Base-by-base conservation (phyloP, 1,140 invertebrate species). In the Saccostrea glomerata region DNA sequence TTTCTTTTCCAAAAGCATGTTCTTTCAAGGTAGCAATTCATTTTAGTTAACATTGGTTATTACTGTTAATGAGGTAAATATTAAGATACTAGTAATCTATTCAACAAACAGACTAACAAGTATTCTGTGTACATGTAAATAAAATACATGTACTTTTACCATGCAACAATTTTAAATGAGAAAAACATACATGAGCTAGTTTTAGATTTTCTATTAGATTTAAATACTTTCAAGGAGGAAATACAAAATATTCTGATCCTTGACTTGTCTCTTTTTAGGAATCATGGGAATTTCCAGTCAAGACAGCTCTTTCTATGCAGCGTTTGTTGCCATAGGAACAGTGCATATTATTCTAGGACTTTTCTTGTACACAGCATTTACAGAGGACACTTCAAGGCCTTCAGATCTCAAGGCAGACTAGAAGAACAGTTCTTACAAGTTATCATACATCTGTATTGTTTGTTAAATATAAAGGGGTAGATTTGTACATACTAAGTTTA, bases 331-430 rank as follows among this genome's bases (percentile, higher is more conserved):
- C 77, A 97, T 98, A 54, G 91, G 97, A 85, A 96, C 96, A 54
- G 97, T 98, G 0, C 97, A 98, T 94, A 91, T 97, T 4, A 97
- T 98, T 89, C 97, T 98, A 87, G 96, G 95, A 91, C 93, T 96
- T 56, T 98, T 98, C 96, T 97, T 96, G n/a, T 97, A 97, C 93
- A 96, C 97, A 93, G 97, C 97, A 11, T 97, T 97, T 92, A 95
- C 96, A 91, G 98, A 98, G 63, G 92, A 90, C 56, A 86, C 89
- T 23, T 85, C 66, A 36, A 83, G 20, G 23, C 36, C 87, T 73
- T 60, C 91, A 89, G 56, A 88, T n/a, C 90, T 90, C 11, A 92
- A 92, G 86, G 73, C 66, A 84, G 92, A 92, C 73, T 92, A 90
- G 66, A 5, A 47, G 6, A 9, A 47, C 9, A 3, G 47, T 47